Base-by-base conservation (phyloP, 2,888 invertebrate genomes). In the Oxyteleia sp. region DNA sequence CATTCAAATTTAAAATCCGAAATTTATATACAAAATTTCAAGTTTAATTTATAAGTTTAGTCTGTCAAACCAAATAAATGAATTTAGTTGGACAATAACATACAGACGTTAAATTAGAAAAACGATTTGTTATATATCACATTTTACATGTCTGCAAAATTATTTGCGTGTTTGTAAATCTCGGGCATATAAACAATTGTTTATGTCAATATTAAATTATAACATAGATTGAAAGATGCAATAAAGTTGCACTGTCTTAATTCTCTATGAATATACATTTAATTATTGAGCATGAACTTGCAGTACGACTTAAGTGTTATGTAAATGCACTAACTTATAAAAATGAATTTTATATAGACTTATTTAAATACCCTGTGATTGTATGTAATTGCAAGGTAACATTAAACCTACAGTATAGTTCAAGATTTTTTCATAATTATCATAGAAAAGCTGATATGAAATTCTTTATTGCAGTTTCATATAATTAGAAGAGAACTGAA, bases 361-460 rank as follows among this genome's bases (percentile, higher is more conserved):
- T 59, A 68, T 83, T 85, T 64, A 84, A 78, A 74, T 69, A 29
- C 49, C 47, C 57, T 63, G 38, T 16, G 32, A 68, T 59, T 45
- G 20, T n/a, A 55, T 32, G 3, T 35, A 69, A 13, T 32, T 68
- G 29, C 11, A 15, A 18, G 51, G 32, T 63, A 38, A 69, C 45
- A 53, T 68, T 49, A 43, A 43, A 79, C 15, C 55, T 41, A 26
- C 7, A 57, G 4, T 23, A 20, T 26, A 35, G 41, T 61, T 63
- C 18, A 61, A 61, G 35, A 45, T 74, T 45, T 59, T 57, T 49
- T 53, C 41, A 43, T 72, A 53, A 81, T 81, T 71, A 64, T 29
- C 23, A 47, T 82, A 20, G 75, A 75, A 75, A 71, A 69, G 82
- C 57, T 68, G 75, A 71, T 66, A 82, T 82, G 76, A 76, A 69